A percentile compares a stretch with the other conserved stretches of the same genome.
phyloP scores from a whole-genome alignment of 2,888 invertebrate genomes.

The Lampropteryx suffumata region DNA sequence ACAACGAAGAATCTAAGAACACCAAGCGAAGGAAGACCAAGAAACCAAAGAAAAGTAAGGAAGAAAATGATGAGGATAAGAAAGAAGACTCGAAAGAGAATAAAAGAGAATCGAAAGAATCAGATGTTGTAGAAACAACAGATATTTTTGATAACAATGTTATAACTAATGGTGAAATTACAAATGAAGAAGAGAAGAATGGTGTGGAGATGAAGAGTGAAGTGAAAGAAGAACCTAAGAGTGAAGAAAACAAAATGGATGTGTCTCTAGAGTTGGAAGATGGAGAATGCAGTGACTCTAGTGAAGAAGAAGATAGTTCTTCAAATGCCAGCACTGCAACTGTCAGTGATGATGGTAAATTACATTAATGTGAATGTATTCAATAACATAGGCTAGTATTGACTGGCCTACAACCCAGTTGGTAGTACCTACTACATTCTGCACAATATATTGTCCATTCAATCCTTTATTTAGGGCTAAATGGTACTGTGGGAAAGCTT shows the following conservation, averaged over 20 bases:
- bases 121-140: background rate
- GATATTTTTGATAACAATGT: slow-evolving; percentile 24
- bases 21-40: slow-evolving; percentile 52
- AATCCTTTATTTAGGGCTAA: no score
- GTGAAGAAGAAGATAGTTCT: slow-evolving; percentile 52
- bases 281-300: slow-evolving; percentile 85
- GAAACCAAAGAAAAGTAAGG: slow-evolving; percentile 30
- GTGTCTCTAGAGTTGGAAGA: slow-evolving; percentile 72
- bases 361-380: background rate
- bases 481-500: no score
- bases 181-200: slow-evolving; percentile 8
- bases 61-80: slow-evolving; percentile 1
- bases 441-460: no score
- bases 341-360: slow-evolving; percentile 73
- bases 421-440: no score
- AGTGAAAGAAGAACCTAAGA: slow-evolving; percentile 6
- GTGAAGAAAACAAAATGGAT: slow-evolving; percentile 11
- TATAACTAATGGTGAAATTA: background rate
- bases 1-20: slow-evolving; percentile 53
- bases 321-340: slow-evolving; percentile 67
- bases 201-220: background rate
- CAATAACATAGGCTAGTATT: no score
- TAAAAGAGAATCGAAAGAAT: background rate
- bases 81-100: background rate
- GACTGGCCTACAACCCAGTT: no score